These are phyloP conservation scores for Brachyptera putata DNA, from an alignment of 2,888 invertebrate species.

Conservation along the genomic window DNA sequence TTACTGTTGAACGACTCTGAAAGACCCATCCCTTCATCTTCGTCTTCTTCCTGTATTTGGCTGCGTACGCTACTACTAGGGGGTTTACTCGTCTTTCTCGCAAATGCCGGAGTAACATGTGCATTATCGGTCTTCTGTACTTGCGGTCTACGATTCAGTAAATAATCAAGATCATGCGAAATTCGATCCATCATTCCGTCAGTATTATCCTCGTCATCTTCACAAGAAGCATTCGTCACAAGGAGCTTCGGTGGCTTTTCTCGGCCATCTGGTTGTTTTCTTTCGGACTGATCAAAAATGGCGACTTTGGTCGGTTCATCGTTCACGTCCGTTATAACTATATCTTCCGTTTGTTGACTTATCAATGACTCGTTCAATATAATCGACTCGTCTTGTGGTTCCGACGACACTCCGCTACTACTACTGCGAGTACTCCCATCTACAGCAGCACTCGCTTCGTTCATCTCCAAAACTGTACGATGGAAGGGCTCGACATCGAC, in stretches of 20 bases:
- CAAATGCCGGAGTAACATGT: constrained; percentile 14
- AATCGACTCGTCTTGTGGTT: constrained; percentile 12
- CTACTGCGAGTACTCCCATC: constrained; percentile 22
- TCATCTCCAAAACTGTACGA: constrained; percentile 33
- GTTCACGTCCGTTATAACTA: background rate
- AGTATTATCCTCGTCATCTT: constrained; percentile 30
- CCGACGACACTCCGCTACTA: constrained; percentile 19
- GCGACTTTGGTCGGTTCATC: background rate
- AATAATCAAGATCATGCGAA: constrained; percentile 75
- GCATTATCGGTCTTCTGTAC: constrained; percentile 15
- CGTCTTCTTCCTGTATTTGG: constrained; percentile 31
- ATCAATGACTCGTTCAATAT: background rate
- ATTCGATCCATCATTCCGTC: constrained; percentile 70
- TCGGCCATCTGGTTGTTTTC: constrained; percentile 43
- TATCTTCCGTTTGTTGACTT: background rate
- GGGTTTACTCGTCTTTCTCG: constrained; percentile 28
- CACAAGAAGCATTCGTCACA: constrained; percentile 28
- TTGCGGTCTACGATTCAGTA: constrained; percentile 60
- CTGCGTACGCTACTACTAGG: constrained; percentile 25
- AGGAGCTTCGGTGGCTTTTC: constrained; percentile 10
- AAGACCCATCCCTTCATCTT: constrained; percentile 23
- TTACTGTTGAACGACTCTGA: constrained; percentile 12
- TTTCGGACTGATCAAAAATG: constrained; percentile 33
- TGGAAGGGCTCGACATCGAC: constrained; percentile 41
- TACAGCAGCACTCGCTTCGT: constrained; percentile 33